Evolutionary conservation across 2,113 vertebrate species (phyloP), one percentile per base, ranked within the genome.

Genomic region (Hassar affinis): DNA sequence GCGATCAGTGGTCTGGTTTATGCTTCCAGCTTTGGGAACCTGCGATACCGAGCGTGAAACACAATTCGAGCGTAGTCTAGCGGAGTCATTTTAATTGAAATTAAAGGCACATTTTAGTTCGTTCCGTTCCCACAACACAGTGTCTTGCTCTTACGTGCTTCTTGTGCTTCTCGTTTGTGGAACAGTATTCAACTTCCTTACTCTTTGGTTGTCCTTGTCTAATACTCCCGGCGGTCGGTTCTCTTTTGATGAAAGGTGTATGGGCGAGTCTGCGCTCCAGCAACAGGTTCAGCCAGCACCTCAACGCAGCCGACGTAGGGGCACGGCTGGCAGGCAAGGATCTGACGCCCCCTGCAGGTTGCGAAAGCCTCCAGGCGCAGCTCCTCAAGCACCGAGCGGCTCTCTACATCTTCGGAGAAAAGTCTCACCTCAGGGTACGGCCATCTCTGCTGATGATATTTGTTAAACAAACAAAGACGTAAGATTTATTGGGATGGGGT

Each of bases 241-340:
- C 1, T 82, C 68, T 69, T 30, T 84, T 47, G 20, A 62, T 22
- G 38, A 72, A 82, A 99, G 97, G 98, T 91, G 95, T 99, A 42
- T 99, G 97, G 97, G 96, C 97, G 4, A 98, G 97, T 91, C 94
- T 99, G 88, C 97, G 98, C 88, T 97, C 97, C 77, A 97, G 97
- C 93, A 96, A 95, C 92, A 93, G 96, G 83, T 95, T 97, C 84
- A 93, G 94, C 92, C 97, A 95, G 86, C 93, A 96, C 86, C 86
- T 86, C 0, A 35, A 89, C 14, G 89, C 93, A 35, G 88, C 89
- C 27, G 96, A 98, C 4, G 94, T 96, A 83, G 97, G 96, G 1
- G 90, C 95, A 86, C 94, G 97, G 72, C 93, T 97, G 71, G 95
- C 96, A 75, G 95, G 96, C 88, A 99, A 97, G 88, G 96, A 98